These are phyloP conservation scores for Galleria mellonella DNA, from an alignment of 1,140 invertebrate genomes.

Conservation along the genomic window DNA sequence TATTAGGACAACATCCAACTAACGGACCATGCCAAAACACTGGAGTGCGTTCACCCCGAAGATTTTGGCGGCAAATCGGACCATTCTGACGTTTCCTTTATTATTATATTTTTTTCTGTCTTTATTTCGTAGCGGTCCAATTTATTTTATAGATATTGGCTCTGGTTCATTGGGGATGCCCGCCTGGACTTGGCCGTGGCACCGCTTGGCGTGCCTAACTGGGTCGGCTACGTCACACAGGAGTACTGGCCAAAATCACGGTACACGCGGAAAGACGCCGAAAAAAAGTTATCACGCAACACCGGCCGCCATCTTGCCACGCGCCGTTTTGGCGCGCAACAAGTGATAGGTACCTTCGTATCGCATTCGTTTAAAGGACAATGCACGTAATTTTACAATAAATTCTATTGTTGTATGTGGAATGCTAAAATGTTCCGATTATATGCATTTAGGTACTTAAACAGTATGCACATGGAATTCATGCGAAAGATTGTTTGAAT, in stretches of 20 bases:
- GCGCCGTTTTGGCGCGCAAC: conserved; percentile 55
- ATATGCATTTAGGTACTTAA: conserved; percentile 66
- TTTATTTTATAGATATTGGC: conserved; percentile 74
- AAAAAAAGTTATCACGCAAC: conserved; percentile 34
- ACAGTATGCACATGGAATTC: conserved; percentile 43
- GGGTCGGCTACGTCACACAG: conserved; percentile 61
- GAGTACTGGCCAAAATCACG: conserved; percentile 64
- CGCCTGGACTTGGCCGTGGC: conserved; percentile 64
- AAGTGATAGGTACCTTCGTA: conserved; percentile 21
- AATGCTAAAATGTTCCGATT: conserved; percentile 60
- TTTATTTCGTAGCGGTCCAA: conserved; percentile 49
- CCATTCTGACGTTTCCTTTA: conserved; percentile 53
- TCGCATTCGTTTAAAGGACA: conserved; percentile 38
- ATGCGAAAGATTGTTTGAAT: conserved; percentile 1
- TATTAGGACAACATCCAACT: conserved; percentile 65
- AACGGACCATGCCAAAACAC: conserved; percentile 59
- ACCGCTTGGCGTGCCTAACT: conserved; percentile 65
- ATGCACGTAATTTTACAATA: conserved; percentile 66
- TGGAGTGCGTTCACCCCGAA: conserved; percentile 65
- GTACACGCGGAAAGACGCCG: conserved; percentile 55
- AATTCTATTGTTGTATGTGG: conserved; percentile 61
- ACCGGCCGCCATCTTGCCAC: conserved; percentile 49
- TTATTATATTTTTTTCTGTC: conserved; percentile 58
- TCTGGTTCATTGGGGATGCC: conserved; percentile 66
- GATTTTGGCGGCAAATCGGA: conserved; percentile 64